Percentiles rank a stretch among this genome's conserved stretches.
These are phyloP conservation scores for Idaea straminata DNA, from an alignment of 2,888 invertebrate species.

Conservation along the genomic window DNA sequence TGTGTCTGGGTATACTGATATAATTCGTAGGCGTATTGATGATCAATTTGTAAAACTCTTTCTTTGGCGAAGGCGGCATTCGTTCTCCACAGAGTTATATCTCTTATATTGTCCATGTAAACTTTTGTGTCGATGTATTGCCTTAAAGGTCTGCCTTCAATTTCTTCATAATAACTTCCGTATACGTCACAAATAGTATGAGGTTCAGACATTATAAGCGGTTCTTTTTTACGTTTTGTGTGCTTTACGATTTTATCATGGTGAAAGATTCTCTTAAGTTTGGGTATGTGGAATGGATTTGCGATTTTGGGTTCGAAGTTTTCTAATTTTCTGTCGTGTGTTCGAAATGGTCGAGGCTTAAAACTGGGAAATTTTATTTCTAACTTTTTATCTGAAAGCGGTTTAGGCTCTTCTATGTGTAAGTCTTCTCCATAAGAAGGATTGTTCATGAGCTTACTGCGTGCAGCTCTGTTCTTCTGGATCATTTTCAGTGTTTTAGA, in stretches of 20 bases:
- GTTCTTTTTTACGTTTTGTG: constrained; percentile 26
- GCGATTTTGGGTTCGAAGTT: background rate
- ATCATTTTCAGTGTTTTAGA: background rate
- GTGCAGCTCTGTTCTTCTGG: background rate
- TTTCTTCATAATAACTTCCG: constrained; percentile 36
- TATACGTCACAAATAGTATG: constrained; percentile 41
- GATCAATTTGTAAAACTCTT: constrained; percentile 34
- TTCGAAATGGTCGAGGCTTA: background rate
- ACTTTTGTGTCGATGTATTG: constrained; percentile 36
- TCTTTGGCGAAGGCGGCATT: constrained; percentile 39
- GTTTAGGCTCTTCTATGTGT: background rate
- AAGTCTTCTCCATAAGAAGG: background rate
- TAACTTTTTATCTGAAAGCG: background rate
- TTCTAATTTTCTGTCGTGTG: background rate
- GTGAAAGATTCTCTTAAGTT: constrained; percentile 26
- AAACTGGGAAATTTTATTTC: background rate
- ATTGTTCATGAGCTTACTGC: background rate
- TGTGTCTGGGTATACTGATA: constrained; percentile 25
- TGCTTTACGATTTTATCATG: constrained; percentile 13
- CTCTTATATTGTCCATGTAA: constrained; percentile 37
- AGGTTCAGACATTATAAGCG: constrained; percentile 34
- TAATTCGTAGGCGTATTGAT: constrained; percentile 23
- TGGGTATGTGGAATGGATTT: constrained; percentile 36
- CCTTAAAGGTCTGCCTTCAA: constrained; percentile 43
- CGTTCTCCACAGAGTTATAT: constrained; percentile 36